Base-by-base conservation (phyloP, 2,797 vertebrate species). In the Falco peregrinus region DNA sequence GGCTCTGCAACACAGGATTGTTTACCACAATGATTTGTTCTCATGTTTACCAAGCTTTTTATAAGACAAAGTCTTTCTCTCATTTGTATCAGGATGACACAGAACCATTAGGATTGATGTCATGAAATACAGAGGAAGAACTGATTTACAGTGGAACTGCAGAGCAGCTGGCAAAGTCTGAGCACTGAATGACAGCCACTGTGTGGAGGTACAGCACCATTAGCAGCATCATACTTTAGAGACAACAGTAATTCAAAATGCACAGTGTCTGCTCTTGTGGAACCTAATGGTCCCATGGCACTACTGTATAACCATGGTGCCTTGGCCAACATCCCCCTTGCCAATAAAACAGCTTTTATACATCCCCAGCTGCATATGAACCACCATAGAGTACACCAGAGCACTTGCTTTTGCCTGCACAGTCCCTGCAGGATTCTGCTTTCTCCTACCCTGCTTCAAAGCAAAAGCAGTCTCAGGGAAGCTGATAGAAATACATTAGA, bases 361-460 rank as follows among this genome's bases (percentile, higher is more conserved):
- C 45, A 73, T 63, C 63, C 61, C 14, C 43, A 87, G 71, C 51
- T 84, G 70, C 10, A 5, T 50, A 87, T 43, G 70, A 91, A 76
- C 24, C 43, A 59, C 54, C 65, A 61, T 20, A 87, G 47, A 96
- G 41, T 78, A 89, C 51, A 95, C 74, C 78, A 92, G 57, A 97
- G 68, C 21, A 63, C 51, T 70, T 86, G 60, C 22, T 96, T 89
- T 76, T 63, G 43, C 59, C 83, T 77, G 47, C 60, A 73, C 16
- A 57, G 67, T 78, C 73, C 51, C 84, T 94, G 68, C 21, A 78
- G 67, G 21, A 83, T 80, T 96, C 48, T 85, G 8, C 59, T 89
- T 95, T 41, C 63, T 88, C 76, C 54, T 93, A 33, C 21, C 8
- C 20, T 68, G 21, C 53, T 90, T 95, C 89, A 93, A 88, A 93